A percentile compares a stretch with the other conserved stretches of the same genome.
Conservation (phyloP, 2,888 invertebrate species). For the Colostygia pectinataria region DNA sequence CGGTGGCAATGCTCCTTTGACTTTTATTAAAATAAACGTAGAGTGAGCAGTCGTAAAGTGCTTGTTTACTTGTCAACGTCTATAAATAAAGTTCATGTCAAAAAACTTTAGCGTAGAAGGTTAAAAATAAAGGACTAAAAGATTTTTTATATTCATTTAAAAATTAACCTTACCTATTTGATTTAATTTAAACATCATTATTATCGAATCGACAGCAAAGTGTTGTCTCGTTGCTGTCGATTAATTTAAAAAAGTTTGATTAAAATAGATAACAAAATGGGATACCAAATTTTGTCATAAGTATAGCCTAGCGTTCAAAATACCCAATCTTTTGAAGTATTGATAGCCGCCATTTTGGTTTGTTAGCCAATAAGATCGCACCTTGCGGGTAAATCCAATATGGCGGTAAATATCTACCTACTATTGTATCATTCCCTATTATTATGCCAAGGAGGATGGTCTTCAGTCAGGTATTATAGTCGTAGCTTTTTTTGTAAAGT, state of each 20-base stretch:
- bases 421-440: constrained; percentile 62
- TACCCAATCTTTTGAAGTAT: constrained; percentile 43
- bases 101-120: no score
- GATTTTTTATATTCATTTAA: no score
- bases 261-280: no score
- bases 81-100: not conserved
- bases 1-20: constrained; percentile 27
- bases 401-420: constrained; percentile 61
- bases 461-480: constrained; percentile 37
- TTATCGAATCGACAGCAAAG: no score
- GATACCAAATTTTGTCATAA: no score
- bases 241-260: no score
- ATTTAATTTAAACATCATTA: no score
- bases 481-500: not conserved
- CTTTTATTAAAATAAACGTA: constrained; percentile 5
- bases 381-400: constrained; percentile 53
- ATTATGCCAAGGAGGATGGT: constrained; percentile 52
- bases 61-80: not conserved
- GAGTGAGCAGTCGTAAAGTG: not conserved
- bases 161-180: no score
- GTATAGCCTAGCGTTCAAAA: no score
- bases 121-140: no score
- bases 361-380: constrained; percentile 65
- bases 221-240: no score
- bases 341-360: constrained; percentile 69